A percentile compares a stretch with the other conserved stretches of the same genome.
Conservation (phyloP, 2,113 vertebrate genomes). For the Albula goreensis region DNA sequence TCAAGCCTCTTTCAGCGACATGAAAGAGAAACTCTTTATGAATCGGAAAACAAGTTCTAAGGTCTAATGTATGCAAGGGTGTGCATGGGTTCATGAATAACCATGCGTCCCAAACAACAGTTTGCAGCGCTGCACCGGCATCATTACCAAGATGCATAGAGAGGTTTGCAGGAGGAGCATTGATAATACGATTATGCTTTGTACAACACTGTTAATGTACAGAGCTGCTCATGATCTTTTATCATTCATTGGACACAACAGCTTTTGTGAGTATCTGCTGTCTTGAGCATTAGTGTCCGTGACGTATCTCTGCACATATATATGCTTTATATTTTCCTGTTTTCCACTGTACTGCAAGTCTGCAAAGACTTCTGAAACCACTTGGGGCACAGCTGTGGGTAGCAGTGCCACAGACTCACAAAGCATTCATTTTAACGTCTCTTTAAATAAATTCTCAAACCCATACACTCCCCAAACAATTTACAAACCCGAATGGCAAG, state of each 20-base stretch:
- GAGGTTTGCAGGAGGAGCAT: not conserved
- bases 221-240: not conserved
- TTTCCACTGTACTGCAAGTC: not conserved
- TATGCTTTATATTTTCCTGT: not conserved
- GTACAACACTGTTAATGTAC: not conserved
- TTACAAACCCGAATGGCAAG: not conserved
- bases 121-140: not conserved
- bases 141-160: not conserved
- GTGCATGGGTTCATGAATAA: conserved; percentile 26
- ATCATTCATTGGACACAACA: not conserved
- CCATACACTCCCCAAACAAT: not conserved
- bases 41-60: conserved; percentile 17
- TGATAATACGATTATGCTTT: not conserved
- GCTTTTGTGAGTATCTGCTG: too few species aligned
- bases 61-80: conserved; percentile 27
- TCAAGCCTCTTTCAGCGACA: conserved; percentile 29
- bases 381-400: not conserved
- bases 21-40: conserved; percentile 34
- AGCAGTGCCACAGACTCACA: not conserved
- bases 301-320: too few species aligned
- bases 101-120: conserved; percentile 7
- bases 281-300: too few species aligned
- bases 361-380: not conserved
- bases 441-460: not conserved
- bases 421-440: not conserved